These are phyloP conservation scores for Hirundichthys speculiger DNA, from an alignment of 2,113 vertebrate species.

Conservation along the genomic window DNA sequence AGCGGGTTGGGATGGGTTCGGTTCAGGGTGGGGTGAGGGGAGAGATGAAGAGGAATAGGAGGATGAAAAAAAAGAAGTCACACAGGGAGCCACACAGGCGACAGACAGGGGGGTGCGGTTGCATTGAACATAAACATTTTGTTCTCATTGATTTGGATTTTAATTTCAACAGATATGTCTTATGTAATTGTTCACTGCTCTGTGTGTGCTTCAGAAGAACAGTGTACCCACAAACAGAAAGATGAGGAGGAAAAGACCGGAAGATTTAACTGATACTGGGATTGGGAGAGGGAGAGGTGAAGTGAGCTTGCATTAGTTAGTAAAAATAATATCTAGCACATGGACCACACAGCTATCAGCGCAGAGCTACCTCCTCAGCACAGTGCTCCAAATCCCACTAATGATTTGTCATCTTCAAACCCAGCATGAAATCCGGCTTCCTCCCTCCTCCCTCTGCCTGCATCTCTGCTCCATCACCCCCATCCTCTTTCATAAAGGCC, in stretches of 20 bases:
- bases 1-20: no score
- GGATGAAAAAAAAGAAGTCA: no score
- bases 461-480: neutral
- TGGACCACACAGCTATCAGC: conserved; percentile 43
- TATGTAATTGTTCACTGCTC: no score
- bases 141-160: no score
- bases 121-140: no score
- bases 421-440: conserved; percentile 34
- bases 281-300: neutral
- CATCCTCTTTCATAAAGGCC: conserved; percentile 16
- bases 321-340: no score
- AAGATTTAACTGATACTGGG: conserved; percentile 18
- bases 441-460: conserved; percentile 26
- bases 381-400: conserved; percentile 67
- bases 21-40: neutral
- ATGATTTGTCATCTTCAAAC: conserved; percentile 59
- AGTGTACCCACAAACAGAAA: neutral
- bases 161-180: no score
- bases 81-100: no score
- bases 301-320: neutral
- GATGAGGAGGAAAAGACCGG: neutral
- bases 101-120: no score
- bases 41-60: conserved; percentile 13
- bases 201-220: no score
- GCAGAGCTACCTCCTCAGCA: conserved; percentile 45